Percentiles rank a stretch among this genome's conserved stretches.
Evolutionary conservation across 2,888 invertebrate species (phyloP).

Genomic region (Heliconius erato): DNA sequence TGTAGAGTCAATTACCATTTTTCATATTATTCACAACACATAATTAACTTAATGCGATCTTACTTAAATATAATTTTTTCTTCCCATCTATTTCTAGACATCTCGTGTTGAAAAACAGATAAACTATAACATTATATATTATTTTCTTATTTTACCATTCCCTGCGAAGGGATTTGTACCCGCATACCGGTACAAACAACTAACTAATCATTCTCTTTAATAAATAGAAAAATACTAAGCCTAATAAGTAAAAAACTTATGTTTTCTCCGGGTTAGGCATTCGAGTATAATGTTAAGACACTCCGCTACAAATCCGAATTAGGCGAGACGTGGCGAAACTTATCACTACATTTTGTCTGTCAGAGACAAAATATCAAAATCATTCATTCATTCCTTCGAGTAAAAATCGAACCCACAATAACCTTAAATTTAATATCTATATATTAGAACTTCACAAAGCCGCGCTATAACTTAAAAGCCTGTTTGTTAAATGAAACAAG

Average conservation of each 20-base stretch:
- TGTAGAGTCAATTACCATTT: no score
- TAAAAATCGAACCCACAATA: conserved; percentile 23
- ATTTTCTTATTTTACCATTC: background rate
- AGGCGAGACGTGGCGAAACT: background rate
- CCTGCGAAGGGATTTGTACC: background rate
- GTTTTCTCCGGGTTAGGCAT: no score
- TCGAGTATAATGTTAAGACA: no score
- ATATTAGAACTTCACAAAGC: background rate
- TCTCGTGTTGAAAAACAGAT: background rate
- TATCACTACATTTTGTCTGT: background rate
- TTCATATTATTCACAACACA: background rate
- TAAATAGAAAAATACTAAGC: background rate
- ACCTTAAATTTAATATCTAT: no score
- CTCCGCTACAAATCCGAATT: background rate
- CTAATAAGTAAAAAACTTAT: no score
- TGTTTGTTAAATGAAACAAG: conserved; percentile 30
- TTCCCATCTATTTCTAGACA: background rate
- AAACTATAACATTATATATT: background rate
- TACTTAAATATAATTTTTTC: background rate
- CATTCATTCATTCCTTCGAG: background rate
- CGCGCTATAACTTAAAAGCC: conserved; percentile 26
- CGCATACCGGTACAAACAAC: background rate
- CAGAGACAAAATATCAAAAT: background rate
- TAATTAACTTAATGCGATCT: no score
- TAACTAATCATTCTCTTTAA: background rate